These are phyloP conservation scores for Lagenorhynchus albirostris DNA, from an alignment of 2,113 vertebrate species.

Conservation along the genomic window DNA sequence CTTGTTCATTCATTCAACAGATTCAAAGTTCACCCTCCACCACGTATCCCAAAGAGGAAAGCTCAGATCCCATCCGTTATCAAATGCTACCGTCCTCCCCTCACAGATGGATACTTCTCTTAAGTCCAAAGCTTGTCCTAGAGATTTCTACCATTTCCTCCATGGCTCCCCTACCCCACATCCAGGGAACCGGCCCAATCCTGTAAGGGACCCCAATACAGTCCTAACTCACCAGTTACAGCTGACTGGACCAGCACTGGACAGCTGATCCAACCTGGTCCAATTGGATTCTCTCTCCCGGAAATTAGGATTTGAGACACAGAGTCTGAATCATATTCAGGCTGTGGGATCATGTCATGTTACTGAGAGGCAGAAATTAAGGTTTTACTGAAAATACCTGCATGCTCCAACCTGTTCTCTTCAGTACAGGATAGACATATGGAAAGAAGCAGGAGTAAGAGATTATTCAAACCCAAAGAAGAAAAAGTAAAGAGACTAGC, in stretches of 20 bases:
- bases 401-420: too few species aligned
- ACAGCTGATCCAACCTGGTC: not conserved
- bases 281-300: not conserved
- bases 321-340: not conserved
- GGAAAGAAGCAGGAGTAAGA: not conserved
- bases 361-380: not conserved
- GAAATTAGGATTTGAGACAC: not conserved
- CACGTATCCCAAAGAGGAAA: not conserved
- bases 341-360: not conserved
- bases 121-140: not conserved
- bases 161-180: fast-evolving
- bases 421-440: not conserved
- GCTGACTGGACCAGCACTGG: not conserved
- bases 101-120: not conserved
- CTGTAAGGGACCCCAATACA: not conserved
- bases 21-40: not conserved
- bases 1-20: not conserved
- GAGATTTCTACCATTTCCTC: not conserved
- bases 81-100: not conserved
- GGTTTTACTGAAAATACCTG: not conserved
- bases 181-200: not conserved
- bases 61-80: not conserved
- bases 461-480: not conserved
- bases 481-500: not conserved
- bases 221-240: not conserved